Percentiles rank a stretch among this genome's conserved stretches.
These are phyloP conservation scores for Rhinichthys klamathensis DNA, from an alignment of 2,113 vertebrate genomes.

Conservation along the genomic window DNA sequence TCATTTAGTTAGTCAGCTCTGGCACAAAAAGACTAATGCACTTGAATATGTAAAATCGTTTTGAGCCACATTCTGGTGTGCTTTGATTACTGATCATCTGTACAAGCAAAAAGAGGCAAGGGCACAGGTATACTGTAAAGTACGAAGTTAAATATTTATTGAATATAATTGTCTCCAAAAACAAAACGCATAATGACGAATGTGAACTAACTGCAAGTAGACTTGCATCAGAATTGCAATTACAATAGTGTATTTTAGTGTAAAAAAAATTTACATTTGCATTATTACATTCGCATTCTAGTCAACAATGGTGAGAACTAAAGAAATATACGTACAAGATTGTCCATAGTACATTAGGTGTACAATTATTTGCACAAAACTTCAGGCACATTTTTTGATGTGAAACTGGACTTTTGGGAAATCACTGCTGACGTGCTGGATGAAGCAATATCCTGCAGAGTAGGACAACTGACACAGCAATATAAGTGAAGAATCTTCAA, in stretches of 20 bases:
- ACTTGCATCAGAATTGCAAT: neutral
- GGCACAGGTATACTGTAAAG: neutral
- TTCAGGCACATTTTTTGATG: slow-evolving; percentile 5
- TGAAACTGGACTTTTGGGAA: slow-evolving; percentile 40
- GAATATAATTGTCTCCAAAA: neutral
- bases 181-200: neutral
- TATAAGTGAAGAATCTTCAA: slow-evolving; percentile 47
- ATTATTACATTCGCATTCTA: neutral
- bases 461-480: slow-evolving; percentile 37
- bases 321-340: neutral
- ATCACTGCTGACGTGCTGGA: slow-evolving; percentile 34
- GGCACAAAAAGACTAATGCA: slow-evolving; percentile 8
- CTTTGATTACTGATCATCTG: neutral
- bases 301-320: neutral
- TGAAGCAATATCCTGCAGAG: slow-evolving; percentile 43
- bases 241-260: neutral
- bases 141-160: neutral
- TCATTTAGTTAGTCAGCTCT: slow-evolving; percentile 10
- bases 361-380: slow-evolving; percentile 19
- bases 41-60: neutral
- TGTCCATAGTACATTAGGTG: neutral
- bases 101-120: neutral
- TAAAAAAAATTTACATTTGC: neutral
- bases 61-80: neutral
- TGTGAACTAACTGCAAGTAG: neutral